These are phyloP conservation scores for Troides oblongomaculatus DNA, from an alignment of 2,888 invertebrate genomes.

Conservation along the genomic window DNA sequence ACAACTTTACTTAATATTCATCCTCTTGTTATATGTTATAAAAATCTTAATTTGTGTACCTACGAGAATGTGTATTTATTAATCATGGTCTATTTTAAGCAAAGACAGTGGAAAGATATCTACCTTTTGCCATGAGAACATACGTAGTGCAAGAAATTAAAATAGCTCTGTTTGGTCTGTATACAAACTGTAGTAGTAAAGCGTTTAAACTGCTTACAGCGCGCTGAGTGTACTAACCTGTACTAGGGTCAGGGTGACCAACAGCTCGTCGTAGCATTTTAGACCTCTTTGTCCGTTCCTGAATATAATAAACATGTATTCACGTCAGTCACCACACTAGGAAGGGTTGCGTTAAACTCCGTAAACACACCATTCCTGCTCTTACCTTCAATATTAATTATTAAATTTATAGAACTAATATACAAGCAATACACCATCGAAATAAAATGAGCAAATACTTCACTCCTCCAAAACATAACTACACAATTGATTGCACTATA, in stretches of 20 bases:
- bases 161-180: slow-evolving; percentile 26
- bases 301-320: background rate
- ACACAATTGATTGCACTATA: no score
- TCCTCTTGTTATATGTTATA: no score
- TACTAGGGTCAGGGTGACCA: slow-evolving; percentile 1
- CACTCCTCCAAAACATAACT: no score
- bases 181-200: slow-evolving; percentile 33
- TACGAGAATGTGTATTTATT: no score
- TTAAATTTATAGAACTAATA: no score
- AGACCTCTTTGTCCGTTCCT: slow-evolving; percentile 1
- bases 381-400: background rate
- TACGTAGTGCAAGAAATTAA: slow-evolving; percentile 8
- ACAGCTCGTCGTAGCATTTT: background rate
- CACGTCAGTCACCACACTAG: background rate
- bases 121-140: slow-evolving; percentile 32
- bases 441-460: no score
- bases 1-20: no score
- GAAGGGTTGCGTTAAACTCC: background rate
- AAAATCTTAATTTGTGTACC: no score
- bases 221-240: slow-evolving; percentile 14
- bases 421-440: no score
- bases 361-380: background rate
- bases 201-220: slow-evolving; percentile 24
- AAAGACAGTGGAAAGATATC: slow-evolving; percentile 28
- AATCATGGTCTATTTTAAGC: slow-evolving; percentile 20